Conservation (phyloP, 2,113 vertebrate species). For the Anhinga rufa region DNA sequence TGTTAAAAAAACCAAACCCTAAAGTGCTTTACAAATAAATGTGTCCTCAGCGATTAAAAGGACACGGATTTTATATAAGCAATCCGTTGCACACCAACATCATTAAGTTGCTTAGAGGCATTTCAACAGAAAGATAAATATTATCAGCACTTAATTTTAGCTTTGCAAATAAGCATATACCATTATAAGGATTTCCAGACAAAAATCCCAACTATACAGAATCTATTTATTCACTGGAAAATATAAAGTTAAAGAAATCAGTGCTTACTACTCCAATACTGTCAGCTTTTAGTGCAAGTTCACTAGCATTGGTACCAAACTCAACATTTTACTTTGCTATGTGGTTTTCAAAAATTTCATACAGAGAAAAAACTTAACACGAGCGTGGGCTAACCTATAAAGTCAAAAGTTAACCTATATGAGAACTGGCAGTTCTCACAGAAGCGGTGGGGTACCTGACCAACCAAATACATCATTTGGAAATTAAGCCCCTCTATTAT, state of each 20-base stretch:
- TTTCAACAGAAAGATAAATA: conserved; percentile 48
- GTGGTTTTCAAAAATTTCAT: not conserved
- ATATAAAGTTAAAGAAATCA: not conserved
- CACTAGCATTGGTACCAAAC: not conserved
- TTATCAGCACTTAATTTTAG: conserved; percentile 19
- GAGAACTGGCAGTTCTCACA: not conserved
- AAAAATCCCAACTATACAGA: not conserved
- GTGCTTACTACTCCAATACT: not conserved
- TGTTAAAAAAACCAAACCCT: not conserved
- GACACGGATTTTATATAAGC: not conserved
- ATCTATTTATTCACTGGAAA: not conserved
- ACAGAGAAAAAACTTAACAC: not conserved
- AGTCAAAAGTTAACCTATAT: not conserved
- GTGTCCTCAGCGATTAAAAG: not conserved
- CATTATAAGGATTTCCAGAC: not conserved
- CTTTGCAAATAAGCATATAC: conserved; percentile 4
- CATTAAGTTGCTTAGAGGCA: not conserved
- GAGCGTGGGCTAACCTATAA: not conserved
- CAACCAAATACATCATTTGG: not conserved
- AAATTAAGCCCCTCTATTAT: not conserved
- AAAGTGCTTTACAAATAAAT: conserved; percentile 45
- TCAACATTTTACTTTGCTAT: not conserved
- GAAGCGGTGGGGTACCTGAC: not conserved
- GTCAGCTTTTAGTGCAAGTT: not conserved
- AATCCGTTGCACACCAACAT: not conserved